These are phyloP conservation scores for Mesitornis unicolor DNA, from an alignment of 2,113 vertebrate species.

Conservation along the genomic window DNA sequence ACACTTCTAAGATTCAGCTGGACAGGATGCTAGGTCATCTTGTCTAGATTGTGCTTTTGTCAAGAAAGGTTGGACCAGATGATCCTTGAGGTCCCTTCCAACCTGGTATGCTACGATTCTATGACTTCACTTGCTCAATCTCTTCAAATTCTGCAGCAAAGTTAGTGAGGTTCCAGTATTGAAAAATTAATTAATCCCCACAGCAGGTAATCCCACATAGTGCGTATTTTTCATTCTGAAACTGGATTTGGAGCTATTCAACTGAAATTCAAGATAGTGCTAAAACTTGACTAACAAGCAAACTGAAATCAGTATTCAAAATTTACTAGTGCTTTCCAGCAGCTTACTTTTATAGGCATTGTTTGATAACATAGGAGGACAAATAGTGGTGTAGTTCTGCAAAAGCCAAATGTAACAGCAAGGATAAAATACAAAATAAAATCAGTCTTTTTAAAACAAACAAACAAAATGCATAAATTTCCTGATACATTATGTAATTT, in stretches of 20 bases:
- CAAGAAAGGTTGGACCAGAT: too few relatives aligned
- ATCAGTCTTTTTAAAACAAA: background rate
- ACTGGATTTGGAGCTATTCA: background rate
- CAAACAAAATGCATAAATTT: background rate
- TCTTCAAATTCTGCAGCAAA: background rate
- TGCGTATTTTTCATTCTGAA: background rate
- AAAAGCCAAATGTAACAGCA: background rate
- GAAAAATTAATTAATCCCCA: background rate
- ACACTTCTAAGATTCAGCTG: too few relatives aligned
- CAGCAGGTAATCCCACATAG: background rate
- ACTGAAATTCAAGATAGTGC: background rate
- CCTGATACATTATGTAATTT: background rate
- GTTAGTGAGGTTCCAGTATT: background rate
- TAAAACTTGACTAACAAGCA: background rate
- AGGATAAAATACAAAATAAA: background rate
- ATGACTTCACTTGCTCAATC: background rate
- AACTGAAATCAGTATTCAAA: background rate
- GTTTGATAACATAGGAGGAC: background rate
- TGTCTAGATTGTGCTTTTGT: too few relatives aligned
- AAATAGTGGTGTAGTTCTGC: background rate
- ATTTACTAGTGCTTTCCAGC: background rate
- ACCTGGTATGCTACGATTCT: too few relatives aligned
- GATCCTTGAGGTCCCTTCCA: too few relatives aligned
- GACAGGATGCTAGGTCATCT: too few relatives aligned
- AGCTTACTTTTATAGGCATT: background rate